Evolutionary conservation across 2,113 vertebrate genomes (phyloP).

Genomic region (Hymenochirus boettgeri): DNA sequence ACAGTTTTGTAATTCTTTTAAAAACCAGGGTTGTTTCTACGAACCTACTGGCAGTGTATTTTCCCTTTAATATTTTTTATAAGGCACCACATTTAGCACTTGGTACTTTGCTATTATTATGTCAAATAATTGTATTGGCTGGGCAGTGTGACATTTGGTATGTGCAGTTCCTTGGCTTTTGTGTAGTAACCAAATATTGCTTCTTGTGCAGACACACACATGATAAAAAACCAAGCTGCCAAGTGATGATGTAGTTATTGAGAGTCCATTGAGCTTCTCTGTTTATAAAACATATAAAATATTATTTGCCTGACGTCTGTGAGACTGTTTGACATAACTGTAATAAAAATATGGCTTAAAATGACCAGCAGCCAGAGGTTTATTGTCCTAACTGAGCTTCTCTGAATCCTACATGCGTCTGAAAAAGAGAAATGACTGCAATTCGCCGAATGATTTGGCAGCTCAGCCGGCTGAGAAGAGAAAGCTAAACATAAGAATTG

Average conservation of each 20-base stretch:
- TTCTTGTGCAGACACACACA: background rate
- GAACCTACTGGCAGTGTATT: too few species aligned
- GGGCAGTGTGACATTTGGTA: too few species aligned
- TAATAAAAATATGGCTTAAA: background rate
- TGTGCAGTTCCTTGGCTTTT: too few species aligned
- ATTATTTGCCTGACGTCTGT: background rate
- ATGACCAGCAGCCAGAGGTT: conserved; percentile 1
- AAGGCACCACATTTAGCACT: too few species aligned
- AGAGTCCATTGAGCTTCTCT: background rate
- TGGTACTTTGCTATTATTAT: too few species aligned
- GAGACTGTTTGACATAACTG: background rate
- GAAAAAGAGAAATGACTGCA: conserved; percentile 34
- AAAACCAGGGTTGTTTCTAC: too few species aligned
- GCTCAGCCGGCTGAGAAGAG: conserved; percentile 38
- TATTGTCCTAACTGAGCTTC: background rate
- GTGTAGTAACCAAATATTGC: too few species aligned
- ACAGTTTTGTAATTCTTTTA: too few species aligned
- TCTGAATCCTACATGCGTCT: background rate
- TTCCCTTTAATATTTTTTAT: too few species aligned
- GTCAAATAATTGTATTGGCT: too few species aligned
- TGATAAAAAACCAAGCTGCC: background rate
- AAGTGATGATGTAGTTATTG: background rate
- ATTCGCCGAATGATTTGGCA: conserved; percentile 40
- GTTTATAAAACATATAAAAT: background rate
- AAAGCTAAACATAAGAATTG: conserved; percentile 33